Conservation (phyloP, 53 echinoderm and acorn worm genomes). For the Stichopus horrens region DNA sequence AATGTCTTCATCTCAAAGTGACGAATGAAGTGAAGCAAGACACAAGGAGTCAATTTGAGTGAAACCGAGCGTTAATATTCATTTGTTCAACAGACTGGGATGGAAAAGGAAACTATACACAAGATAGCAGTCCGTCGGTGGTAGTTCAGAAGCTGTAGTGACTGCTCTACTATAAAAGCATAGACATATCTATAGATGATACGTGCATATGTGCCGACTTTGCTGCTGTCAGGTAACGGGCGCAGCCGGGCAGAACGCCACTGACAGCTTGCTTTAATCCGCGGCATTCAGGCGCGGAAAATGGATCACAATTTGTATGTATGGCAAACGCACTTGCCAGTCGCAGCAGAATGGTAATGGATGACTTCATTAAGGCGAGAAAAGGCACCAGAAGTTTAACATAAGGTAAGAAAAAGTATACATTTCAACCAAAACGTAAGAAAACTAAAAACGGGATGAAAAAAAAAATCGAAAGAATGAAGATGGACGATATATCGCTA, state of each 20-base stretch:
- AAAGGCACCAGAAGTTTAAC: conserved; percentile 4
- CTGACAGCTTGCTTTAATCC: conserved; percentile 26
- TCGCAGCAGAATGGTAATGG: conserved; percentile 38
- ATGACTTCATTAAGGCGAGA: conserved; percentile 37
- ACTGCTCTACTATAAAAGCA: background rate
- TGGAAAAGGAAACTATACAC: background rate
- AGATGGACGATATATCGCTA: too few relatives aligned
- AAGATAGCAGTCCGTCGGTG: background rate
- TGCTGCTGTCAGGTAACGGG: conserved; percentile 19
- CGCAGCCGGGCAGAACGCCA: conserved; percentile 38
- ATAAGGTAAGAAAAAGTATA: background rate
- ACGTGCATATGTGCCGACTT: background rate
- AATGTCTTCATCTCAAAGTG: conserved; percentile 34
- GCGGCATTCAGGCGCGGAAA: conserved; percentile 36
- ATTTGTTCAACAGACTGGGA: conserved; percentile 18
- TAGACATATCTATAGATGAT: background rate
- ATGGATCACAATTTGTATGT: conserved; percentile 45
- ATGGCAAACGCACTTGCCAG: conserved; percentile 44
- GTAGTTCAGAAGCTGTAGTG: background rate
- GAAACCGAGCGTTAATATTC: conserved; percentile 43
- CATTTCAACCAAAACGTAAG: background rate
- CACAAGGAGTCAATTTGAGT: conserved; percentile 17
- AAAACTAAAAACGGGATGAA: background rate
- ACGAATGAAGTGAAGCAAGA: background rate
- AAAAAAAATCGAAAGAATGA: too few relatives aligned